Percentiles rank a stretch among this genome's conserved stretches.
phyloP scores from a whole-genome alignment of 2,797 vertebrate genomes.

The Malacoraja senta region DNA sequence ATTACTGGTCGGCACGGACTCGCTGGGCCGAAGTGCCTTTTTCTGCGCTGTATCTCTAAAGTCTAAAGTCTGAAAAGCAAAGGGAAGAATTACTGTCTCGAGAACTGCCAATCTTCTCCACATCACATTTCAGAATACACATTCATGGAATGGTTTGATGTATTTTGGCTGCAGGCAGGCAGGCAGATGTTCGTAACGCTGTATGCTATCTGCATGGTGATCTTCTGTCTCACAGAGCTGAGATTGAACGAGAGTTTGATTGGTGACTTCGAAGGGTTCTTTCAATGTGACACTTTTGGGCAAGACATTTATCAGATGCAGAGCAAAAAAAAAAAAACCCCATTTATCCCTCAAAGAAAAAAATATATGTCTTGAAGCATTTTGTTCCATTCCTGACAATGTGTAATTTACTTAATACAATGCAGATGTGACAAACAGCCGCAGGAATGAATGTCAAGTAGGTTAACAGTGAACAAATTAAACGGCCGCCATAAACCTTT shows the following conservation, averaged over 20 bases:
- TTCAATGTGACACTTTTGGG: too few relatives aligned
- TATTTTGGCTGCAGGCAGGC: neutral
- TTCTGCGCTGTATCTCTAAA: too few relatives aligned
- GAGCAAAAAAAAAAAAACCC: neutral
- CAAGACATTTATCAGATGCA: neutral
- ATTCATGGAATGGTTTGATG: neutral
- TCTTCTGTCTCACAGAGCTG: neutral
- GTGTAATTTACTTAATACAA: constrained; percentile 11
- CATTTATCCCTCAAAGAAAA: neutral
- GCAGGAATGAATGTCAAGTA: neutral
- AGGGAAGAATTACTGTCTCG: neutral
- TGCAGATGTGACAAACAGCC: neutral
- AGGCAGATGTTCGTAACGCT: neutral
- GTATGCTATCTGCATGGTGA: neutral
- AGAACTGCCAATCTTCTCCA: neutral
- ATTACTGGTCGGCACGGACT: too few relatives aligned
- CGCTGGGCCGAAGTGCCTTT: too few relatives aligned
- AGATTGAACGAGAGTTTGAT: neutral
- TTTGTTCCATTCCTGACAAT: neutral
- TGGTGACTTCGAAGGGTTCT: neutral
- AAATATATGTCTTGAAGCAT: neutral
- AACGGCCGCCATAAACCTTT: neutral
- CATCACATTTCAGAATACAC: neutral
- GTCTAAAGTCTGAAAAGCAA: neutral
- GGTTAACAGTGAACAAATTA: neutral